Percentiles rank a stretch among this genome's conserved stretches.
These are phyloP conservation scores for Scrobipalpa atriplicella DNA, from an alignment of 2,888 invertebrate species.

Conservation along the genomic window DNA sequence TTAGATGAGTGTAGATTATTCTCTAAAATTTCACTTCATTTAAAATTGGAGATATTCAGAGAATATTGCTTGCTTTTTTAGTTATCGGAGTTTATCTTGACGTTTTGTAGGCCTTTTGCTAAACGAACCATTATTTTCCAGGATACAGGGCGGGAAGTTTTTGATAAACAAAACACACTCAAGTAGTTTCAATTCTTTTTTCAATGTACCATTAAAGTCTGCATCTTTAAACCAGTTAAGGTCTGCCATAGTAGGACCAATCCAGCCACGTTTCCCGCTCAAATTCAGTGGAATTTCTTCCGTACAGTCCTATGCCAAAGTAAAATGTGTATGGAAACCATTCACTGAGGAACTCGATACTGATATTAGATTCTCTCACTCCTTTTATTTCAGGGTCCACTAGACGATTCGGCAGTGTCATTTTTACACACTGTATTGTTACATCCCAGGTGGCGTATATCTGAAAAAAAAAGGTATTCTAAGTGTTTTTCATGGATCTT, in stretches of 20 bases:
- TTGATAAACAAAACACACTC: too few relatives aligned
- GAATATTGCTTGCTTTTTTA: too few relatives aligned
- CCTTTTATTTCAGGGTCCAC: constrained; percentile 1
- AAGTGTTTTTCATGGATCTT: neutral
- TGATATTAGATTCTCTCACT: constrained; percentile 39
- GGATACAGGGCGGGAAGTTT: too few relatives aligned
- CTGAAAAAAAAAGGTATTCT: neutral
- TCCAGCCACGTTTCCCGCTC: neutral
- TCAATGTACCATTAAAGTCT: too few relatives aligned
- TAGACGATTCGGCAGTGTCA: neutral
- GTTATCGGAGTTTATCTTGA: too few relatives aligned
- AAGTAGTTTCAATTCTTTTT: too few relatives aligned
- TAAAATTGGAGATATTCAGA: too few relatives aligned
- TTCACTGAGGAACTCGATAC: constrained; percentile 40
- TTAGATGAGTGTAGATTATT: too few relatives aligned
- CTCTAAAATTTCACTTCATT: too few relatives aligned
- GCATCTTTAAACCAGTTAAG: neutral
- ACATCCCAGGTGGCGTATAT: neutral
- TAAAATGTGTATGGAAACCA: constrained; percentile 48
- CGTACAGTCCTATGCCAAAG: neutral
- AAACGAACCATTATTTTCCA: too few relatives aligned
- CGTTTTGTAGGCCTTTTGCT: too few relatives aligned
- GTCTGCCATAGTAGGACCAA: neutral
- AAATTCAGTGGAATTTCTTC: neutral
- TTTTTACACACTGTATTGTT: constrained; percentile 9